A percentile compares a stretch with the other conserved stretches of the same genome.
These are phyloP conservation scores for Orchesellides sinensis DNA, from an alignment of 2,888 invertebrate species.

Conservation along the genomic window DNA sequence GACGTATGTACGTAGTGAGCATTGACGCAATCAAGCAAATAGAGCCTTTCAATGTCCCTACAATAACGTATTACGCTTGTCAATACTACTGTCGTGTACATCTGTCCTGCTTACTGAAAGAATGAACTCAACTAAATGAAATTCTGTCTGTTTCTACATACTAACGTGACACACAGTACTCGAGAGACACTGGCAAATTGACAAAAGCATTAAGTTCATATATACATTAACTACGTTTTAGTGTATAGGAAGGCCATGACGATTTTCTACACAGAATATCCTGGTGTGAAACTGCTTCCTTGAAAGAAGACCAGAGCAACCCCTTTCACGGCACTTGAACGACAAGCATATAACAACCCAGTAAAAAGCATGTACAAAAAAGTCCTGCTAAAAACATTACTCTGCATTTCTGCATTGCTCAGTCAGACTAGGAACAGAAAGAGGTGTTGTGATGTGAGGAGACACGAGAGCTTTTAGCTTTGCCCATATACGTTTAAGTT, in stretches of 20 bases:
- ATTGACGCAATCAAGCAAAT: constrained; percentile 19
- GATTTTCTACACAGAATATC: constrained; percentile 18
- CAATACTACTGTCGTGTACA: too few relatives aligned
- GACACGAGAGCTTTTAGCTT: constrained; percentile 21
- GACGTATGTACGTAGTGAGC: too few relatives aligned
- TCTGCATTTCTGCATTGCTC: not conserved
- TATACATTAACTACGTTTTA: not conserved
- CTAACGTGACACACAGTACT: not conserved
- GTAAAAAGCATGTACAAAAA: too few relatives aligned
- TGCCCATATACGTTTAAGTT: constrained; percentile 33
- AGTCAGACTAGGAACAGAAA: too few relatives aligned
- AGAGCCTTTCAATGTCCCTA: too few relatives aligned
- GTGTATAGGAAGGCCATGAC: not conserved
- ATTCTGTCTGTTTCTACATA: not conserved
- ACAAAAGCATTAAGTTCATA: constrained; percentile 29
- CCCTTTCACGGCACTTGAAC: constrained; percentile 56
- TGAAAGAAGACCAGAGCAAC: constrained; percentile 27
- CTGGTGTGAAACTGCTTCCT: constrained; percentile 8
- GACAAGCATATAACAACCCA: constrained; percentile 1
- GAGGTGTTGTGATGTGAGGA: constrained; percentile 42
- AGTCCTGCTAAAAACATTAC: too few relatives aligned
- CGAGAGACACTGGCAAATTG: constrained; percentile 26
- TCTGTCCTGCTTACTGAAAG: too few relatives aligned
- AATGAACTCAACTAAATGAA: too few relatives aligned
- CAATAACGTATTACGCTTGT: too few relatives aligned